A percentile compares a stretch with the other conserved stretches of the same genome.
Conservation (phyloP, 2,113 vertebrate genomes). For the Phodopus roborovskii region DNA sequence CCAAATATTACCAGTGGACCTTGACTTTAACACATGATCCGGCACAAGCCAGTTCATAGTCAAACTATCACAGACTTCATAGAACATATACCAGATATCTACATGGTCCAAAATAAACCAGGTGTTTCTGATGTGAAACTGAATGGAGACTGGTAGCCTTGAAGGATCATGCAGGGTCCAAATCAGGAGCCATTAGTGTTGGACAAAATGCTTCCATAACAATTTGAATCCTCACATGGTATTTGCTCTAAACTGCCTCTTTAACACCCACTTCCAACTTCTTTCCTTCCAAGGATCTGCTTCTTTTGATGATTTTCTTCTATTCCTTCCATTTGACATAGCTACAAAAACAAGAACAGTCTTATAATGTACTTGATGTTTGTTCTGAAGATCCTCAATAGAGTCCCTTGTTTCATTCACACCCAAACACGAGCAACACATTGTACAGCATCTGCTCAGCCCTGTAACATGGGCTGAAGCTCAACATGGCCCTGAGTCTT, state of each 20-base stretch:
- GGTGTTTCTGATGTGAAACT: neutral
- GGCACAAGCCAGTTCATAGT: neutral
- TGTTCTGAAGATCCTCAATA: neutral
- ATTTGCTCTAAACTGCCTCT: neutral
- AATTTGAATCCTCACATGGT: neutral
- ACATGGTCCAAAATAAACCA: neutral
- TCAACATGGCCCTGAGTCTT: neutral
- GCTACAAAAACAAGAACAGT: neutral
- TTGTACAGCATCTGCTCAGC: neutral
- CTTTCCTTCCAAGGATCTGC: neutral
- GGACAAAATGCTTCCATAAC: neutral
- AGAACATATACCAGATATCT: neutral
- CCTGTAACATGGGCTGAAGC: neutral
- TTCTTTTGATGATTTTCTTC: neutral
- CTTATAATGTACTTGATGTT: neutral
- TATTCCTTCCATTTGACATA: neutral
- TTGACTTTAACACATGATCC: neutral
- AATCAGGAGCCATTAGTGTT: neutral
- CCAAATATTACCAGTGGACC: neutral
- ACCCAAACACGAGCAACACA: neutral
- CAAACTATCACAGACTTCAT: neutral
- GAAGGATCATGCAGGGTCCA: neutral
- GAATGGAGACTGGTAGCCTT: neutral
- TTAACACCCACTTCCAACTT: neutral
- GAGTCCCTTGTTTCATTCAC: neutral